Base-by-base conservation (phyloP, 1,140 invertebrate species). In the fruit fly (Drosophila melanogaster) region DNA sequence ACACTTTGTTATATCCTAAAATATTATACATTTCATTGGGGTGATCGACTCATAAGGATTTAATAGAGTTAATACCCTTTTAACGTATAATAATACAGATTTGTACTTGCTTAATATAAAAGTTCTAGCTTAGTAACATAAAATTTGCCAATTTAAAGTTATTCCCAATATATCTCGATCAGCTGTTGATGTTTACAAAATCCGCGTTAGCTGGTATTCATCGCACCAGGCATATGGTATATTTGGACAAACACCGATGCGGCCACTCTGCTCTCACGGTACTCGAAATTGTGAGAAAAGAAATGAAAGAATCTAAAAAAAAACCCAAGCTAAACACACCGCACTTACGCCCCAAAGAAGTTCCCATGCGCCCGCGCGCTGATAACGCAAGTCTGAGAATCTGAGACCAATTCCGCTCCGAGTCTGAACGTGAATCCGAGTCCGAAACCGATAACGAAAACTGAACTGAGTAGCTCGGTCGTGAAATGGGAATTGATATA, bases 391-490 rank as follows among this genome's bases (percentile, higher is more conserved):
- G 14, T 33, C 26, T 33, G 26, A 50, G 47, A 33, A 49, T 30
- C 44, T n/a, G n/a, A 41, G 24, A 38, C 6, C 15, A 8, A 7
- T 30, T 40, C 19, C 30, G 56, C 30, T 30, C 30, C 30, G 30
- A 30, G 3, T 30, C 37, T 41, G 54, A 30, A n/a, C 19, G 17
- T 14, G 12, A 24, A 14, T 38, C 19, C 19, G 56, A 35, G 3
- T 46, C 30, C 15, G 26, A 64, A 44, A 38, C 60, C 33, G 46
- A 72, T 12, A 30, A 30, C 30, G 30, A 8, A 8, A 30, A 30
- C 30, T 8, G 7, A 65, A 79, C 83, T 67, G 38, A 87, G 83
- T 79, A 79, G 66, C 41, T 73, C 41, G 75, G 38, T 12, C 11
- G 37, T 59, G 15, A 79, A 79, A 86, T 78, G 41, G 10, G 41